Evolutionary conservation across 1,140 invertebrate genomes (phyloP), one percentile per base, ranked within the genome.

Genomic region (Dendrolimus kikuchii): DNA sequence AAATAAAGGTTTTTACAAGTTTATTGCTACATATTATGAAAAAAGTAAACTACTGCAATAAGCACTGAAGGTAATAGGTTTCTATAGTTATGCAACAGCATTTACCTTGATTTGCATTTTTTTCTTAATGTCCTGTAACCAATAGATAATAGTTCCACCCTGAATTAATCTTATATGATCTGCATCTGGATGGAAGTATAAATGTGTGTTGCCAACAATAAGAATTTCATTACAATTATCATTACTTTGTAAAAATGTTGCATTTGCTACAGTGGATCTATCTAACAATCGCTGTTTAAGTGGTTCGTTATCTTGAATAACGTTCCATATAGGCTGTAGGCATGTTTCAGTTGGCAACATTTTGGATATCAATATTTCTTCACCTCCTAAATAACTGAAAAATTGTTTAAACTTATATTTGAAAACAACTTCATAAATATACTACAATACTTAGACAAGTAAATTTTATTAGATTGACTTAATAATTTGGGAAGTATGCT

Each of bases 161-260:
- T 95, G 94, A 40, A 98, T 74, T 4, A 98, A 81, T 63, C 97
- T 86, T 64, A 98, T 93, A 71, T 97, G 93, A 87, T 95, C 93
- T 5, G 95, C 93, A 79, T 95, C 91, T 3, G 95, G 95, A 74
- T 96, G 94, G 74, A 97, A 98, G 80, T 96, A 98, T 9, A 98
- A 89, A 89, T 99, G 97, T 0, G 95, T 98, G 72, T 97, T 98
- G 36, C 91, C 95, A 49, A 97, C 88, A 52, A 96, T 74, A 40
- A 96, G 54, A 51, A 91, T 83, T 67, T 92, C 88, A 52, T 87
- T 81, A 5, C 86, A 86, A 66, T 89, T 88, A 38, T 93, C 89
- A 48, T 89, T 73, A 5, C 90, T 90, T 70, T 92, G 86, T 48
- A 96, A 81, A 40, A 92, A 70, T 38, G 89, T 79, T 8, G 89